Base-by-base conservation (phyloP, 2,113 vertebrate genomes). In the Xyrauchen texanus region DNA sequence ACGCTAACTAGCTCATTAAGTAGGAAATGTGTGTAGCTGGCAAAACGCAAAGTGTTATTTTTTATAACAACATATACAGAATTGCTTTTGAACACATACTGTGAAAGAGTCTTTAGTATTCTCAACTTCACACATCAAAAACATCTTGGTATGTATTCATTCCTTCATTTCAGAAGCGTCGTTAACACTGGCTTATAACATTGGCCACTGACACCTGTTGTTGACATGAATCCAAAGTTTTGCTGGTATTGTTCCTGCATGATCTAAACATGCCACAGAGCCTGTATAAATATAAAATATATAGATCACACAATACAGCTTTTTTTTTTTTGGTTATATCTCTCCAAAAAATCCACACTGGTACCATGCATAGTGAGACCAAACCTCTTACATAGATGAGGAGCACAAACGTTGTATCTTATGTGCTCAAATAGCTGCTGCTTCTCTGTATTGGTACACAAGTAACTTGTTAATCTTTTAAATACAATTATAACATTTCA, bases 181-280 rank as follows among this genome's bases (percentile, higher is more conserved):
- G 70, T 85, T 87, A 82, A 83, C 86, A 75, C 74, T 62, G 80
- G 82, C 87, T 90, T 87, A 82, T 72, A 69, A 82, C 87, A 90
- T 86, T 87, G 68, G 77, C 61, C 82, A 85, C 85, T 89, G 90
- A 87, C 88, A 88, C 21, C 3, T 1, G 21, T 34, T 34, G 68
- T 44, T 87, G 82, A 86, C 85, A 86, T 81, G 76, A 72, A 68
- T 88, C 84, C 21, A 34, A 83, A 85, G 16, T 78, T 72, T 76
- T 70, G 60, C 76, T 78, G 75, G 67, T 0, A 79, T 79, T 61
- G 58, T 66, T 89, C 87, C 62, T 82, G 8, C 13, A 21, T 80
- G 80, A 86, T 88, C 85, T 86, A 73, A 90, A 86, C 78, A 74
- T 68, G 83, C 87, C 83, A 34, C 21, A 34, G 1, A 34, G 21